These are phyloP conservation scores for Tenebrio molitor DNA, from an alignment of 1,140 invertebrate species.

Conservation along the genomic window DNA sequence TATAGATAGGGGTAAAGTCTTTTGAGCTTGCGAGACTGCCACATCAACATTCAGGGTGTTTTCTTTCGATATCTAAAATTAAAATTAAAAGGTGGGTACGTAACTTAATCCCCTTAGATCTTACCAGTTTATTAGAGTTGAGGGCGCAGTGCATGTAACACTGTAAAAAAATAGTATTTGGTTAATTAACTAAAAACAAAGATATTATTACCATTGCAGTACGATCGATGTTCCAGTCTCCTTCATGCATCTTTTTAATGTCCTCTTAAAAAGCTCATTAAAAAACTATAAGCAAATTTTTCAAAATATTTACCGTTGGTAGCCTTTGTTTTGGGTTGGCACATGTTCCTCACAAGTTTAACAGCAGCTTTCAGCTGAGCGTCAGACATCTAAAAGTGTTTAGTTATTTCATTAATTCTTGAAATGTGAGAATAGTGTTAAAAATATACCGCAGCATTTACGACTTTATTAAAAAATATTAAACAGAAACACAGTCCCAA, in stretches of 20 bases:
- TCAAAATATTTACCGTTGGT: constrained; percentile 57
- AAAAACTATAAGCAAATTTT: constrained; percentile 36
- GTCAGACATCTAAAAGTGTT: constrained; percentile 57
- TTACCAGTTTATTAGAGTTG: constrained; percentile 70
- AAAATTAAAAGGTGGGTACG: constrained; percentile 1
- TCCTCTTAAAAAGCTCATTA: constrained; percentile 52
- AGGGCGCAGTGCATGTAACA: constrained; percentile 70
- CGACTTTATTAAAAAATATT: background rate
- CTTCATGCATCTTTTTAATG: constrained; percentile 61
- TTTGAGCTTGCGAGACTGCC: background rate
- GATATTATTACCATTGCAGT: constrained; percentile 53
- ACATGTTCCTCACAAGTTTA: constrained; percentile 62
- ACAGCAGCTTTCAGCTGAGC: constrained; percentile 62
- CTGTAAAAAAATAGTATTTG: constrained; percentile 51
- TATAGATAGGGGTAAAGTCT: background rate
- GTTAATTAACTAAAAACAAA: no score
- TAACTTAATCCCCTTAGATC: constrained; percentile 17
- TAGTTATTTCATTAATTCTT: background rate
- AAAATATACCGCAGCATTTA: constrained; percentile 3
- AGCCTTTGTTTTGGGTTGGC: constrained; percentile 63
- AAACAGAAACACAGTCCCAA: background rate
- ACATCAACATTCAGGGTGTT: constrained; percentile 47
- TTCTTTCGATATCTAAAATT: constrained; percentile 53
- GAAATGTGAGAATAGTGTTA: no score
- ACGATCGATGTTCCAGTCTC: constrained; percentile 57